These are phyloP conservation scores for Rotaria macrura DNA, from an alignment of 2,888 invertebrate genomes.

Conservation along the genomic window DNA sequence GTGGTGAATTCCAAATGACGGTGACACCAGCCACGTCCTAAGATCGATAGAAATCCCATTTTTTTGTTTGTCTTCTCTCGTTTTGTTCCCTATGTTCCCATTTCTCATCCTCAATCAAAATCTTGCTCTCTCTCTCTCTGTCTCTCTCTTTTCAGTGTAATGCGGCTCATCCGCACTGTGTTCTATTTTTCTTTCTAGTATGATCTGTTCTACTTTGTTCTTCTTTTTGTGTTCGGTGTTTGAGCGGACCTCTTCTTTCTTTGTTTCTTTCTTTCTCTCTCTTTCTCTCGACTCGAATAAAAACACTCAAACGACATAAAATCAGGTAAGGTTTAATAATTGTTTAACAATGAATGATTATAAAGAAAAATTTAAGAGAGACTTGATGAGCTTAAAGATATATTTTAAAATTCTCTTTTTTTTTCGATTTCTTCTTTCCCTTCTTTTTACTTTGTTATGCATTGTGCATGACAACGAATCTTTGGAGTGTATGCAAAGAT, in stretches of 20 bases:
- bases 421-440: no score
- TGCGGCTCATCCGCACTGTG: background rate
- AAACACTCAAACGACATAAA: background rate
- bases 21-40: background rate
- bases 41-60: background rate
- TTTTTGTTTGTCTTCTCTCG: background rate
- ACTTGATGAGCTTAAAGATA: no score
- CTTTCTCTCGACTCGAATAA: background rate
- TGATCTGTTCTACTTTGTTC: background rate
- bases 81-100: background rate
- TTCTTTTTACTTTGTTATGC: no score
- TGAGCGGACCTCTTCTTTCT: background rate
- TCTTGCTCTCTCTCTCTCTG: background rate
- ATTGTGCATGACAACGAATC: no score
- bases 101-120: background rate
- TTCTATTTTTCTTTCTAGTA: background rate
- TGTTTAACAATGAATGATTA: background rate
- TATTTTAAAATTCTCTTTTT: no score
- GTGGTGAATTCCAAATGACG: slow-evolving; percentile 10
- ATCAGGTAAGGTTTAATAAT: background rate
- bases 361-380: no score
- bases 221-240: background rate
- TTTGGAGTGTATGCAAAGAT: no score
- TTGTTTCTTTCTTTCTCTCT: no score
- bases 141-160: background rate